Percentiles rank a stretch among this genome's conserved stretches.
Conservation (phyloP, 2,888 invertebrate genomes). For the Antheraea assamensis region DNA sequence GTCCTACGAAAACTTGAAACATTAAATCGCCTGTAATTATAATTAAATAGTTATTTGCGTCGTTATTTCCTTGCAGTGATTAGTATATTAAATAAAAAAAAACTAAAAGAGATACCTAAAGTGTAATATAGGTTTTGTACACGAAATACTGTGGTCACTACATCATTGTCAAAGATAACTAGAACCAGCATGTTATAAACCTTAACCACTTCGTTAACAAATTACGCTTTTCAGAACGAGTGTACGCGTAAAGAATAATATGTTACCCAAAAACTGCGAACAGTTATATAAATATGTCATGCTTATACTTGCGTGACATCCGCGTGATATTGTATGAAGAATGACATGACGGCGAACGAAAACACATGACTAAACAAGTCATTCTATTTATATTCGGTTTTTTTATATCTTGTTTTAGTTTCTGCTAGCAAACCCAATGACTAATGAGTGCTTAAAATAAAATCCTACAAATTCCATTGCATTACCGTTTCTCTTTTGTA, state of each 20-base stretch:
- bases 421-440: conserved; percentile 15
- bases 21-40: no score
- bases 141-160: no score
- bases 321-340: conserved; percentile 23
- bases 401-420: conserved; percentile 1
- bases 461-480: conserved; percentile 6
- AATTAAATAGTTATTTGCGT: not conserved
- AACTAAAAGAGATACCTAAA: no score
- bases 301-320: not conserved
- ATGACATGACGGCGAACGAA: not conserved
- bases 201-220: not conserved
- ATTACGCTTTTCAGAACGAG: not conserved
- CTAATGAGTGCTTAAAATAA: conserved; percentile 18
- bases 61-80: not conserved
- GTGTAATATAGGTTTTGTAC: no score
- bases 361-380: conserved; percentile 20
- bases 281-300: not conserved
- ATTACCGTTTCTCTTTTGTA: conserved; percentile 15
- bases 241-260: not conserved
- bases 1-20: not conserved
- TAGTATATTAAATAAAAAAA: not conserved
- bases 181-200: not conserved
- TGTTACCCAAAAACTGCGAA: not conserved
- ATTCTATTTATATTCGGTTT: conserved; percentile 13
- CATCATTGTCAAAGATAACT: no score